Evolutionary conservation across 23 tunicate species (phyloP), one percentile per base, ranked within the genome.

Genomic region (Corella eumyota): DNA sequence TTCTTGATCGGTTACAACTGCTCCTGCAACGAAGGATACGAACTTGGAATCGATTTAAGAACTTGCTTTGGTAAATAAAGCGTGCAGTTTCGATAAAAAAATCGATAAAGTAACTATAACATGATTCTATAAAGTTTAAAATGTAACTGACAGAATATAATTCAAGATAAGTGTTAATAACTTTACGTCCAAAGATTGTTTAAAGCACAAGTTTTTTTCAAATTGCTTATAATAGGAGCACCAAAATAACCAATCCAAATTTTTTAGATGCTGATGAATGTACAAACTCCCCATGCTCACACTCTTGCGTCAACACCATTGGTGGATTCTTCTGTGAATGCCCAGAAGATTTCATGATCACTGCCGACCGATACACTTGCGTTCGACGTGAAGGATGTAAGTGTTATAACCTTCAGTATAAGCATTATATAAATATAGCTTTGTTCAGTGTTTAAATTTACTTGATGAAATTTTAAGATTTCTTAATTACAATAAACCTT

Each of bases 251-350:
- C n/a, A n/a, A n/a, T n/a, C n/a, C n/a, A n/a, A n/a, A n/a, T n/a
- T n/a, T n/a, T n/a, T n/a, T 33, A 82, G 92, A 74, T 47, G 52
- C 54, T 30, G 71, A 86, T 71, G 79, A 77, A 37, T 86, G 96
- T 59, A 59, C 26, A 29, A 71, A 47, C 59, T 49, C 55, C 64
- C 32, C 49, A 24, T 91, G 98, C 49, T 48, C 70, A 0, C 68
- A 83, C 45, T 6, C 17, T 15, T 92, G 98, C 56, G 86, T 76
- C 65, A 66, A 92, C 51, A 76, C 72, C 0, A 30, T 2, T 1
- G 77, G 71, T 1, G 72, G 76, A 0, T 76, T 54, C 67, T 77
- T 64, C 87, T 92, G 98, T 36, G 76, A 77, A 45, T 92, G 98
- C 62, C 87, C 81, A 5, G 81, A 62, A 36, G 70, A 70, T 28